Evolutionary conservation across 2,797 vertebrate species (phyloP), one percentile per base, ranked within the genome.

Genomic region (Moxostoma hubbsi): DNA sequence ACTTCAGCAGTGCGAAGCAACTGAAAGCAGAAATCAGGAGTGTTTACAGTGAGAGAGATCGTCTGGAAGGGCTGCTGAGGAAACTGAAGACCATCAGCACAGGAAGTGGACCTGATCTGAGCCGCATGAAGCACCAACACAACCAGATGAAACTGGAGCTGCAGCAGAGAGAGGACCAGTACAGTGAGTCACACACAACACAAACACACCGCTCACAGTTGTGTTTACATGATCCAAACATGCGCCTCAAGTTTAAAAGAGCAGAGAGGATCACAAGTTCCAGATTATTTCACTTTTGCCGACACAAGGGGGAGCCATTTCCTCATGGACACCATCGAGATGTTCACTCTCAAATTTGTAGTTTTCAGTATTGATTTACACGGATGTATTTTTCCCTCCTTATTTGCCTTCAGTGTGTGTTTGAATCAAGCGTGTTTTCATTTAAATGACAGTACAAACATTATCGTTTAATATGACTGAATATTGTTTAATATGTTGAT

Each of bases 1-100:
- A 95, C 87, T 98, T 97, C 43, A 68, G 91, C 87, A 93, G 91
- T 69, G 96, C 96, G 0, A 97, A 96, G 87, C 95, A 96, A 83
- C 90, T 97, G 76, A 88, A 90, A 62, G 94, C 94, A 68, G 95
- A 97, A 92, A 95, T 97, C 84, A 90, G 90, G 84, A 92, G 87
- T 0, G 87, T 95, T 87, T 91, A 87, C 6, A 82, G 89, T 45
- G 96, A 97, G 92, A 92, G 90, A 76, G 94, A 96, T 72, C 89
- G 90, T 5, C 92, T 98, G 85, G 95, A 96, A 77, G 89, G 84
- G 9, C 90, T 96, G 87, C 89, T 94, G 78, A 92, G 84, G 86
- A 93, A 94, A 82, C 91, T 96, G 75, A 88, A 92, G 85, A 82
- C 79, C 58, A 90, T 96, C 82, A 95, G 93, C 82, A 87, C 89